Base-by-base conservation (phyloP, 2,888 invertebrate species). In the Scaptomyza tumidula region DNA sequence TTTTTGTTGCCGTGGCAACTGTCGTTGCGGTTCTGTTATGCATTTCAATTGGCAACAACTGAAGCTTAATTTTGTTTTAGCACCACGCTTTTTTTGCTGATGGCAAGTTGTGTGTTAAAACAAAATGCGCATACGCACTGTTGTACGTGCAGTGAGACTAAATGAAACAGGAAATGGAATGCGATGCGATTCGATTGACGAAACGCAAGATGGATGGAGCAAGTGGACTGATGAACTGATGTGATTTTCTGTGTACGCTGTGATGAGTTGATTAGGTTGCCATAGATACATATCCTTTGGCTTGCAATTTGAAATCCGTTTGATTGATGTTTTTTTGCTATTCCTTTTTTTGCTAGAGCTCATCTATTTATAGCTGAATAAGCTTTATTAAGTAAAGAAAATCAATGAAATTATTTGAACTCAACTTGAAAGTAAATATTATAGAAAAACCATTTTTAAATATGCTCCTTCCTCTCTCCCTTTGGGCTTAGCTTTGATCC, bases 41-140 rank as follows among this genome's bases (percentile, higher is more conserved):
- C 73, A 83, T 86, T 67, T 67, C 65, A 62, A 77, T 83, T 75
- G 67, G 77, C 53, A 61, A 39, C 52, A 59, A 64, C 67, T 63
- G 65, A 27, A 48, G 66, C 80, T 71, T 80, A 67, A 74, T 80
- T 76, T 76, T 19, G 65, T 46, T 61, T 66, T 24, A 49, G 14
- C 41, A 44, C 50, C 33, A n/a, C 16, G 48, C 61, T 45, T 63
- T 68, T 46, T 46, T 33, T 11, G 10, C 4, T 35, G 41, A 14
- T 39, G 14, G 37, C 60, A 55, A 48, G 1, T 10, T 33, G 33
- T 10, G 64, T 50, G 48, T 56, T 61, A 61, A 75, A 49, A 72
- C 44, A 61, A 66, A 76, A 56, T 71, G 50, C 78, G 43, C 56
- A 75, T 71, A 78, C 63, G 79, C 68, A 33, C 16, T 52, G 80